These are phyloP conservation scores for Aulostomus chinensis DNA, from an alignment of 2,797 vertebrate species.

Conservation along the genomic window DNA sequence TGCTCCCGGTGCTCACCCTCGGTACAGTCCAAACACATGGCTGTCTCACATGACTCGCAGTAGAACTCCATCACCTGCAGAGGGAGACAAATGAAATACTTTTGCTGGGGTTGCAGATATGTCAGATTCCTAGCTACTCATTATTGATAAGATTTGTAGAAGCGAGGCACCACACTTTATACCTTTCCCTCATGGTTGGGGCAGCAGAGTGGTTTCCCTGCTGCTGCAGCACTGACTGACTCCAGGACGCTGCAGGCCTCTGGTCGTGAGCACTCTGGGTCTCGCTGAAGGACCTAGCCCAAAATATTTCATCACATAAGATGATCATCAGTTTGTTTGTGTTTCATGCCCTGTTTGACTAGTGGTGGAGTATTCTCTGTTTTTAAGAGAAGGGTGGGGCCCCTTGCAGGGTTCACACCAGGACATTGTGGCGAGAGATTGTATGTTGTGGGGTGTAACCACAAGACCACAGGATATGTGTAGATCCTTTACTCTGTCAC, in stretches of 20 bases:
- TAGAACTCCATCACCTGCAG: constrained; percentile 96
- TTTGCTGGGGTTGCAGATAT: no score
- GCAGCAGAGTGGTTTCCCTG: constrained; percentile 90
- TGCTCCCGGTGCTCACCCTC: constrained; percentile 92
- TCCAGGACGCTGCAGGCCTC: constrained; percentile 82
- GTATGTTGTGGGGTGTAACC: no score
- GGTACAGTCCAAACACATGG: constrained; percentile 93
- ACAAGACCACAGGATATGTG: no score
- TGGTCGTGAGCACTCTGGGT: constrained; percentile 83
- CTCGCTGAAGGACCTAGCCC: constrained; percentile 85
- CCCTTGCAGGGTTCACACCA: no score
- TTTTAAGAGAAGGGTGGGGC: no score
- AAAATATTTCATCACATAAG: no score
- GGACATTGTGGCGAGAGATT: no score
- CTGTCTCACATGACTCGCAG: constrained; percentile 94
- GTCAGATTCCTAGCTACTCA: no score
- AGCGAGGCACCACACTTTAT: not conserved
- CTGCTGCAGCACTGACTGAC: constrained; percentile 84
- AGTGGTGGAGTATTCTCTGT: no score
- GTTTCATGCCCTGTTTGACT: no score
- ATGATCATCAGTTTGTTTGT: not conserved
- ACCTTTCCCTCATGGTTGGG: constrained; percentile 89
- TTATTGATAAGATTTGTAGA: not conserved
- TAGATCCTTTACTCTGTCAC: no score
- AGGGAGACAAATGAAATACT: constrained; percentile 59